A percentile compares a stretch with the other conserved stretches of the same genome.
Conservation (phyloP, 2,888 invertebrate genomes). For the Drosophila hamatofila region DNA sequence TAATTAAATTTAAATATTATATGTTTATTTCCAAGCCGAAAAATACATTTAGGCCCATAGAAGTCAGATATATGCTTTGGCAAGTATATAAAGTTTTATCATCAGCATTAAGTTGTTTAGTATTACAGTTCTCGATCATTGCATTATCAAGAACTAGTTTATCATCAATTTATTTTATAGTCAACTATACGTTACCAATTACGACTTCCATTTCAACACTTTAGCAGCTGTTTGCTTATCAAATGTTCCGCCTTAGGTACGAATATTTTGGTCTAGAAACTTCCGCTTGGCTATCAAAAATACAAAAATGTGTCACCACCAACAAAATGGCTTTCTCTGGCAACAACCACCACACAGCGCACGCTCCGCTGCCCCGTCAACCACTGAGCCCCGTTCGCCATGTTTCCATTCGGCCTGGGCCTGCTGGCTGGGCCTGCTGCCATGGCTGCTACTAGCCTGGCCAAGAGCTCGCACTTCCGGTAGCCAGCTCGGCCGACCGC, state of each 20-base stretch:
- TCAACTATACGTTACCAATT: too few species aligned
- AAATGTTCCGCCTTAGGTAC: background rate
- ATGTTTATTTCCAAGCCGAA: too few species aligned
- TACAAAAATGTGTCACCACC: conserved; percentile 24
- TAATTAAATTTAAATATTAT: too few species aligned
- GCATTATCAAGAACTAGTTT: too few species aligned
- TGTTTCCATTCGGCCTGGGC: conserved; percentile 24
- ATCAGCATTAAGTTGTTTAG: too few species aligned
- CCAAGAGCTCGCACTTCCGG: conserved; percentile 58
- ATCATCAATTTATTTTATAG: too few species aligned
- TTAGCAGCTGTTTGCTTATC: conserved; percentile 6
- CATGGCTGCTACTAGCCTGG: conserved; percentile 45
- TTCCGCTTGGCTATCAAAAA: conserved; percentile 14
- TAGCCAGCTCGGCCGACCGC: conserved; percentile 60
- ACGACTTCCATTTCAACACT: background rate
- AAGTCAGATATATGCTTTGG: too few species aligned
- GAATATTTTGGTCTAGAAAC: background rate
- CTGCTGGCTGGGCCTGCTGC: background rate
- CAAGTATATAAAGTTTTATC: too few species aligned
- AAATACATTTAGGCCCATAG: too few species aligned
- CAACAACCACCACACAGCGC: conserved; percentile 35
- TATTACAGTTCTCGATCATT: too few species aligned
- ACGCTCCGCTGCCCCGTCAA: conserved; percentile 48
- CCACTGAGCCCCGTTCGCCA: conserved; percentile 52
- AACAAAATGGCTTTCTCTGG: conserved; percentile 47